Percentiles rank a stretch among this genome's conserved stretches.
These are phyloP conservation scores for Artemia franciscana DNA, from an alignment of 1,140 invertebrate species.

Conservation along the genomic window DNA sequence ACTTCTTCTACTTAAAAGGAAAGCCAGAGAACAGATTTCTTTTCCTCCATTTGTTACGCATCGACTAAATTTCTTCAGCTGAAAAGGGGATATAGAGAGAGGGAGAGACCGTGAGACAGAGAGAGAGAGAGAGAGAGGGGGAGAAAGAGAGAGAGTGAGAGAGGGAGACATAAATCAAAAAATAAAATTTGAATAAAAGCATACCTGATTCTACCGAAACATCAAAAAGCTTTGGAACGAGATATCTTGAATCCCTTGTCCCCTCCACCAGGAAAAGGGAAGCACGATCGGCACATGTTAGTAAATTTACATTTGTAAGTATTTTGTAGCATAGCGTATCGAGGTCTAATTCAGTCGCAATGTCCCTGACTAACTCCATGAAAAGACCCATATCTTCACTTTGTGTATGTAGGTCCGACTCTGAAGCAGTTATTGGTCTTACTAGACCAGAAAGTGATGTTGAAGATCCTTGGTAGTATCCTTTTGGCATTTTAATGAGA, in stretches of 20 bases:
- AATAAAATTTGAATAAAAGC: conserved; percentile 5
- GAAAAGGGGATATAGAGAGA: not conserved
- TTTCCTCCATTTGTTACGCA: not conserved
- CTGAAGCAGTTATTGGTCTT: no score
- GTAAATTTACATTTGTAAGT: conserved; percentile 61
- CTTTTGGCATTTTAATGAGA: no score
- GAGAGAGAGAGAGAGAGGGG: no score
- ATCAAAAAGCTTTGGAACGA: conserved; percentile 76
- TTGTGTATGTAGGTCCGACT: no score
- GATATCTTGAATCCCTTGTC: conserved; percentile 35
- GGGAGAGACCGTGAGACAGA: not conserved
- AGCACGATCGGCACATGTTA: conserved; percentile 64
- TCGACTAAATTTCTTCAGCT: not conserved
- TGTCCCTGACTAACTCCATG: conserved; percentile 77
- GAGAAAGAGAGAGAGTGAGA: no score
- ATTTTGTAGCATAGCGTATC: conserved; percentile 83
- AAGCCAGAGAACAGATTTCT: not conserved
- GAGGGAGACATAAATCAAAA: not conserved
- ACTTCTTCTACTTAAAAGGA: no score
- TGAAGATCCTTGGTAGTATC: no score
- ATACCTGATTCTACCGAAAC: conserved; percentile 61
- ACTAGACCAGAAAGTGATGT: no score
- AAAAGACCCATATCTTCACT: conserved; percentile 30
- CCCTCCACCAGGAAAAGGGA: conserved; percentile 68
- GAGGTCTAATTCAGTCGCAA: conserved; percentile 77